Conservation (phyloP, 1,140 invertebrate genomes). For the Triops longicaudatus region DNA sequence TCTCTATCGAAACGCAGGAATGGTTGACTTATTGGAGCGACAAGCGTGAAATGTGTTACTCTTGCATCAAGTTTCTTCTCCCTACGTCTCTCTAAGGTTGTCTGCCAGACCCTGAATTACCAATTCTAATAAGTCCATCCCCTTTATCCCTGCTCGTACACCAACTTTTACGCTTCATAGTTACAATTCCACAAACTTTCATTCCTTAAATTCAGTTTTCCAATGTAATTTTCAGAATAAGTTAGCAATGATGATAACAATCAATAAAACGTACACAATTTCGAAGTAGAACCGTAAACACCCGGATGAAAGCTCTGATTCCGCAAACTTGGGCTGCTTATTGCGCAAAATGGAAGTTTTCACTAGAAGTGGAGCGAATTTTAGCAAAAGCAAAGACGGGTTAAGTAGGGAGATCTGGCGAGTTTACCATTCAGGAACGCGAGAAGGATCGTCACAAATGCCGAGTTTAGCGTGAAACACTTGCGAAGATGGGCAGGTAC, state of each 20-base stretch:
- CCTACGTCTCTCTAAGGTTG: background rate
- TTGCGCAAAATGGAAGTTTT: too few relatives aligned
- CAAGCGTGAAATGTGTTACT: conserved; percentile 12
- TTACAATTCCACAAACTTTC: background rate
- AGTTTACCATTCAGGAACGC: background rate
- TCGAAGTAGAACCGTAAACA: too few relatives aligned
- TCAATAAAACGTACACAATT: too few relatives aligned
- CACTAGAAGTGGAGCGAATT: too few relatives aligned
- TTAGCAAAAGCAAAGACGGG: background rate
- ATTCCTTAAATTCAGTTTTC: background rate
- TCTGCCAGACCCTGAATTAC: background rate
- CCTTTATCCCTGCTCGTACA: background rate
- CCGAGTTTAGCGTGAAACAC: background rate
- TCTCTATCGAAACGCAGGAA: background rate
- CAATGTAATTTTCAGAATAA: background rate
- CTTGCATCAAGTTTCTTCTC: background rate
- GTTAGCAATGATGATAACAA: background rate
- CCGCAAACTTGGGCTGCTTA: too few relatives aligned
- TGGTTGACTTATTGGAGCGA: background rate
- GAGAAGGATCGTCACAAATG: background rate
- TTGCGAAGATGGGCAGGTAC: background rate
- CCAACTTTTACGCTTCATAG: background rate
- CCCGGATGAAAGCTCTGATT: too few relatives aligned
- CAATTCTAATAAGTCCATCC: conserved; percentile 2
- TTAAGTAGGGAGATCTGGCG: background rate